Evolutionary conservation across 2,113 vertebrate genomes (phyloP).

Genomic region (Willisornis vidua): DNA sequence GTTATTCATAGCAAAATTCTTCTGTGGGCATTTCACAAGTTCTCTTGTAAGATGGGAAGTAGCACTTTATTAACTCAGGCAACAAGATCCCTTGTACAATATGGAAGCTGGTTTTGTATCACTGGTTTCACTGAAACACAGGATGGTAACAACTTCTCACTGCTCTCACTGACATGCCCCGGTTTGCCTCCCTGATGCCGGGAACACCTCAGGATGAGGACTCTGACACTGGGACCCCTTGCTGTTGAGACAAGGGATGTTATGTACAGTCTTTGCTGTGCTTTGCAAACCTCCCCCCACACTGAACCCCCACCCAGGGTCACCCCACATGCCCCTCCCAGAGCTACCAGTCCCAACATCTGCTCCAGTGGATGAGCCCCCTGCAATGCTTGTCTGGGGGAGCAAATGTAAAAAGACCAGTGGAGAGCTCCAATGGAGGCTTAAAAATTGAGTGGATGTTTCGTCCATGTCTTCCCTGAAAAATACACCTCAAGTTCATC

Average conservation of each 20-base stretch:
- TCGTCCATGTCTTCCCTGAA: neutral
- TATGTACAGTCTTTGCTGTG: fast-evolving
- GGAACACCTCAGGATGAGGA: neutral
- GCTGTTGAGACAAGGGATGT: fast-evolving
- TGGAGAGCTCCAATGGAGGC: neutral
- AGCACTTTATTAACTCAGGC: neutral
- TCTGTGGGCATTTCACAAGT: neutral
- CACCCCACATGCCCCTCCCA: neutral
- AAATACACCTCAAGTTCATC: neutral
- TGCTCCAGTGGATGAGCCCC: fast-evolving
- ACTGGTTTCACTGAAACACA: neutral
- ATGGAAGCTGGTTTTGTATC: neutral
- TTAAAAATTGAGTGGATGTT: neutral
- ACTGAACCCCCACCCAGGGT: fast-evolving
- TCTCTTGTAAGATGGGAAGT: neutral
- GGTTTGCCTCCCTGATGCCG: too few relatives aligned
- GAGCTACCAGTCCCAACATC: fast-evolving
- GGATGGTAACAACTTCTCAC: neutral
- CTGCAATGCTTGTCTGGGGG: fast-evolving
- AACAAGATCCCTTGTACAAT: neutral
- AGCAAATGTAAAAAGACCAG: neutral
- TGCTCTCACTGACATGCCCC: too few relatives aligned
- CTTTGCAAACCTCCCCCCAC: neutral
- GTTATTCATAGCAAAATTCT: neutral
- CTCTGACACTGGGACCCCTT: fast-evolving